Base-by-base conservation (phyloP, 2,888 invertebrate genomes). In the Lycophotia porphyrea region DNA sequence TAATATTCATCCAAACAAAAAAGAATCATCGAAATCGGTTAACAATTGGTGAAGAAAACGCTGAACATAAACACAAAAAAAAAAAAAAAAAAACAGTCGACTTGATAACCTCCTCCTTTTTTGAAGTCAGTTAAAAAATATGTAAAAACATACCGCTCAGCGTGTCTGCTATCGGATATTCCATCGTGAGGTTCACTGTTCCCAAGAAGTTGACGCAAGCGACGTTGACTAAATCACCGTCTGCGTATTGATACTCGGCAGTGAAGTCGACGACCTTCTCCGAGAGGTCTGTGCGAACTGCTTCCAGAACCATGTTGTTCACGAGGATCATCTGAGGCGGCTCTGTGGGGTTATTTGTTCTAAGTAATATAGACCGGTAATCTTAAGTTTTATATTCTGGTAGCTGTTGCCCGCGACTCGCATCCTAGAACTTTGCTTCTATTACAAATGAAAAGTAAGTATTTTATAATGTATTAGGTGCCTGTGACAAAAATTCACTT, bases 251-350 rank as follows among this genome's bases (percentile, higher is more conserved):
- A 42, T 77, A 77, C 34, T 76, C 49, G 8, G 49, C 47, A 34
- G 5, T 55, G 21, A 71, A 71, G 64, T 80, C 84, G 8, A 55
- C 0, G 8, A 47, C 13, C 31, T 63, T 60, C 2, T 34, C 27
- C 27, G 68, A 64, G 47, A 78, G 34, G 34, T 47, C 0, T 21
- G 64, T 71, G 13, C 80, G 84, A 34, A 15, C 21, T 60, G 27
- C 36, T n/a, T 44, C 1, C 42, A 68, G 24, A 8, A 0, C 27
- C 84, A 84, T 47, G n/a, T 60, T 65, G 58, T 83, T 83, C 27
- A 80, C 80, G 63, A 83, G 79, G 63, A 83, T 68, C 21, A 9
- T 68, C 64, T 65, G 84, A 21, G 61, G 55, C 0, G 63, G 3
- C 0, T 0, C 80, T 80, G 79, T 64, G 52, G 47, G 1, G 9